Evolutionary conservation across 2,113 vertebrate genomes (phyloP), one percentile per base, ranked within the genome.

Genomic region (Microcebus murinus): DNA sequence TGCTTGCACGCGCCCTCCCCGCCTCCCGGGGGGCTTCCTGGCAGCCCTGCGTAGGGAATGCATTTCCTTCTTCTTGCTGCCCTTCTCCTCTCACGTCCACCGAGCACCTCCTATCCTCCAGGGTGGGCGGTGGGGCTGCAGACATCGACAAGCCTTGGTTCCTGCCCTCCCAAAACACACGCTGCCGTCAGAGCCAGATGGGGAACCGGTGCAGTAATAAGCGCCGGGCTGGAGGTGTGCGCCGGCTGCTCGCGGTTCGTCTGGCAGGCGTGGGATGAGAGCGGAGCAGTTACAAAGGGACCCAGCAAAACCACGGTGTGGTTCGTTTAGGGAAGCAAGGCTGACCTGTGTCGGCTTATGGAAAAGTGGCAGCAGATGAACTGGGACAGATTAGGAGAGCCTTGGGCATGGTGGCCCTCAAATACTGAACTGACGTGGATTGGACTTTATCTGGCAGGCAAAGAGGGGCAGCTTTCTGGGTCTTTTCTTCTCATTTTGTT

Each of bases 231-330:
- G 31, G 63, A 39, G 14, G 2, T 4, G 10, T 7, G 55, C 3
- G 48, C 39, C 0, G 34, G 3, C 4, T 0, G 18, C 17, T 21
- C 5, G 4, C 0, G 31, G 18, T 70, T 57, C 34, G 0, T 21
- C 73, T 4, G 12, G 29, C 52, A 57, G n/a, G 63, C 21, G 0
- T 14, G 48, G 23, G 68, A 17, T 2, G 59, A 81, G 45, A 50
- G 45, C 68, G 31, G 82, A 77, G 18, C 29, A 25, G 17, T 36
- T 23, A 20, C 5, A 36, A 21, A 42, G 12, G 39, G 8, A 20
- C 50, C 39, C 50, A 36, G 76, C 1, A 3, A 17, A 55, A 3
- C 1, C 13, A 1, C 0, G 0, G 29, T 2, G 1, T 0, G 23
- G 13, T 15, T 20, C 39, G 12, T 18, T 6, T 18, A 59, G 31